These are phyloP conservation scores for Zaprionus camerounensis DNA, from an alignment of 1,140 invertebrate species.

Conservation along the genomic window DNA sequence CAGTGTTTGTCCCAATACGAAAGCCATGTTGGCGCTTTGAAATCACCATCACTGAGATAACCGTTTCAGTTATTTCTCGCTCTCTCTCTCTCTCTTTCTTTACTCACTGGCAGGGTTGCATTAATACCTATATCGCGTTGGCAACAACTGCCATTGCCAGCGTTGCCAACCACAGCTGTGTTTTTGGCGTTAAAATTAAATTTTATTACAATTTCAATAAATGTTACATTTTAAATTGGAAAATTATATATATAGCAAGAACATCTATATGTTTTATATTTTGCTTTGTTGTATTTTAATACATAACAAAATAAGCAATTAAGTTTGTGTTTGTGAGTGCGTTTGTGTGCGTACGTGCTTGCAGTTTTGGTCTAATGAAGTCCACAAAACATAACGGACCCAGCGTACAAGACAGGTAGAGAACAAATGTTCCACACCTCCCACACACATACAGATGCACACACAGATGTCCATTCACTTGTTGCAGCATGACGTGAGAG, in stretches of 20 bases:
- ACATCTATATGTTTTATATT: background rate
- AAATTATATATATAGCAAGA: background rate
- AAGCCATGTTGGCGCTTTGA: conserved; percentile 31
- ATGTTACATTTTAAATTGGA: background rate
- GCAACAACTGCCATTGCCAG: background rate
- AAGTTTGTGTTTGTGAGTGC: background rate
- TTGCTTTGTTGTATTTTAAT: background rate
- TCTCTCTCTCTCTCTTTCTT: conserved; percentile 3
- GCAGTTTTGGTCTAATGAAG: background rate
- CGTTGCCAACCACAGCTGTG: conserved; percentile 13
- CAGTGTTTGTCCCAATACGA: conserved; percentile 5
- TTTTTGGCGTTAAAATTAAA: conserved; percentile 19
- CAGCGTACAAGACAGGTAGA: conserved; percentile 28
- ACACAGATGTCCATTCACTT: conserved; percentile 30
- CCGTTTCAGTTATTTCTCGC: conserved; percentile 12
- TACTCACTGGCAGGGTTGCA: conserved; percentile 22
- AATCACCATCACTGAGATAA: conserved; percentile 32
- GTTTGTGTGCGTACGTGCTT: background rate
- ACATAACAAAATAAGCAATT: background rate
- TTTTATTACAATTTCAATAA: background rate
- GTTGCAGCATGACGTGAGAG: conserved; percentile 31
- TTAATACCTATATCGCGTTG: conserved; percentile 20
- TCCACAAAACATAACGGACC: conserved; percentile 27
- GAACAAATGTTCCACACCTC: conserved; percentile 1
- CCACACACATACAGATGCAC: background rate